Conservation (phyloP, 2,888 invertebrate species). For the Eupithecia vulgata region DNA sequence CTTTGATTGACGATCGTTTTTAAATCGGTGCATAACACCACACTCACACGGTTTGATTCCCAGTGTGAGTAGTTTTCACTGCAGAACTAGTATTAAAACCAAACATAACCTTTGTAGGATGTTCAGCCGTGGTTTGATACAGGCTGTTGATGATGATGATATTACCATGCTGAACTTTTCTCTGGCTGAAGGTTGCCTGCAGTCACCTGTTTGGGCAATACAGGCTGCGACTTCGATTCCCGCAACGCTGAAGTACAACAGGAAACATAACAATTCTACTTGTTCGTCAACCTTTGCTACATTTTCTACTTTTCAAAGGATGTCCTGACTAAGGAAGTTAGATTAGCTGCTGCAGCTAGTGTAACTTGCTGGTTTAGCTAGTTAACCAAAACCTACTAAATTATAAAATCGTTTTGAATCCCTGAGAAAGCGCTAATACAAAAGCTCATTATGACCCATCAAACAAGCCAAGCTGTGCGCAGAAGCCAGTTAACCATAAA, state of each 20-base stretch:
- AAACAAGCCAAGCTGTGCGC: not conserved
- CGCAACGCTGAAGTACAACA: not conserved
- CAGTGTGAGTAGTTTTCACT: not conserved
- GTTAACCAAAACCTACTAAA: not conserved
- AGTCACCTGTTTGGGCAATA: not conserved
- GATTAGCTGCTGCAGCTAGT: too few species aligned
- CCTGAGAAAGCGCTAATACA: not conserved
- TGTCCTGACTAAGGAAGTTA: too few species aligned
- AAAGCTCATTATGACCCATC: not conserved
- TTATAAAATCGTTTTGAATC: not conserved
- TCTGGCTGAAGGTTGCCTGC: not conserved
- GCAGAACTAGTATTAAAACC: not conserved
- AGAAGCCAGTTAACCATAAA: constrained; percentile 7
- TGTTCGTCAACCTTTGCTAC: not conserved
- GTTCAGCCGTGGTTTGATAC: not conserved
- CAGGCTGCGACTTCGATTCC: not conserved
- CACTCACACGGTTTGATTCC: not conserved
- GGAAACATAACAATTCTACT: too few species aligned
- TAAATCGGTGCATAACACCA: too few species aligned
- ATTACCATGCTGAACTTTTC: not conserved
- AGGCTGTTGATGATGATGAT: not conserved
- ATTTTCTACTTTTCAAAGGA: not conserved
- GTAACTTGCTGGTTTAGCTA: not conserved
- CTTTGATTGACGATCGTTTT: not conserved
- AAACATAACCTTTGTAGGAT: not conserved